Evolutionary conservation across 1,140 invertebrate species (phyloP).

Genomic region (Temnothorax nylanderi): DNA sequence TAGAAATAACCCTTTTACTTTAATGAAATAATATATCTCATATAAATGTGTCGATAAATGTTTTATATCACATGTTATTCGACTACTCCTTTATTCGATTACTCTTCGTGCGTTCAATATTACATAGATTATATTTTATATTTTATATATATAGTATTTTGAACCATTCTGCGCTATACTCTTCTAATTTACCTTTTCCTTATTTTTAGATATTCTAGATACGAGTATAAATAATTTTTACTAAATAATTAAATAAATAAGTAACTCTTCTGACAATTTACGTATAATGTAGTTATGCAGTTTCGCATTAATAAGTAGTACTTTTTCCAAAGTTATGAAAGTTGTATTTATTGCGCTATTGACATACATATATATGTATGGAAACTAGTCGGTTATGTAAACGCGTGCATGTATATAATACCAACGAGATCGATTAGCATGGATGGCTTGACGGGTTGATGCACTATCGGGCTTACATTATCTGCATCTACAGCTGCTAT

Average conservation of each 20-base stretch:
- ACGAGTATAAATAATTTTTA: neutral
- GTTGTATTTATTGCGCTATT: constrained; percentile 21
- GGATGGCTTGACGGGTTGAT: constrained; percentile 59
- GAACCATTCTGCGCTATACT: neutral
- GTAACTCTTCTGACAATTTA: neutral
- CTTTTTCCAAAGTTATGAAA: constrained; percentile 34
- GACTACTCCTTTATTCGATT: neutral
- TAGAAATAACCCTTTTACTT: neutral
- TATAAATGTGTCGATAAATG: neutral
- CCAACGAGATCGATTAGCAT: constrained; percentile 59
- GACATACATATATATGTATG: neutral
- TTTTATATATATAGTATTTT: neutral
- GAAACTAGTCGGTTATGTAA: constrained; percentile 55
- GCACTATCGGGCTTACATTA: constrained; percentile 55
- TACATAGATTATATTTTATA: constrained; percentile 3
- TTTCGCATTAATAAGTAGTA: neutral
- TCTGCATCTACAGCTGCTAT: constrained; percentile 53
- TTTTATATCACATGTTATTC: neutral
- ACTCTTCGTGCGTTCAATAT: too few relatives aligned
- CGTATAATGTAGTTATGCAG: neutral
- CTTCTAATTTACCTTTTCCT: too few relatives aligned
- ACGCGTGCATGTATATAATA: constrained; percentile 50
- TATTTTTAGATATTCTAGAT: neutral
- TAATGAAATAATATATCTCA: neutral
- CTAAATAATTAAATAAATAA: neutral